Evolutionary conservation across 2,113 vertebrate genomes (phyloP), one percentile per base, ranked within the genome.

Genomic region (Myotis yumanensis): DNA sequence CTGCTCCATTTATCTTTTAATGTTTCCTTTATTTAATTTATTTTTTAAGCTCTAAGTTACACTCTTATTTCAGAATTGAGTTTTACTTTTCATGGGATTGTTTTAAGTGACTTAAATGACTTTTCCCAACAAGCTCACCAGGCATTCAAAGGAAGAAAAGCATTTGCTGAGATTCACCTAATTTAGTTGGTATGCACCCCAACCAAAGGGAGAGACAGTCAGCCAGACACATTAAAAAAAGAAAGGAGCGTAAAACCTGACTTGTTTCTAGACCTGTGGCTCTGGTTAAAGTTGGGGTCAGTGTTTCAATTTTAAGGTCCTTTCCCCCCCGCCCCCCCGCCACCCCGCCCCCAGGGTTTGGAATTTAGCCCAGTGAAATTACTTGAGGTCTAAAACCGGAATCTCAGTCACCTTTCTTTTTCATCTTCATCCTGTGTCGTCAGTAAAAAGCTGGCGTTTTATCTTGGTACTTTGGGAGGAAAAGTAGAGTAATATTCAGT

Each of bases 21-120:
- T 98, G 98, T 98, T 98, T 98, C 98, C 98, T 98, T 98, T 98
- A 98, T 98, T 98, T 98, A 98, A 98, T 99, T 98, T 99, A 98
- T 98, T 98, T 98, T 98, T 98, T 98, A 98, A 98, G 97, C 98
- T 98, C 98, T 98, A 98, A 97, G 96, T 98, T 98, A 98, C 96
- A 98, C 97, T 98, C 98, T 98, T 98, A 98, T 98, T 98, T 98
- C 98, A 98, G 97, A 98, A 98, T 97, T 97, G 97, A 98, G 98
- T 97, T 95, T 91, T 89, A 93, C 97, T 97, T 98, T 97, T 96
- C 96, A 92, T 97, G 97, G 96, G 96, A 96, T 96, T 80, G 72
- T 91, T 77, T 96, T 96, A 97, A 98, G 96, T 97, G 97, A 91
- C 85, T 94, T 97, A 91, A 97, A 62, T 35, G 94, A 97, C 92